Base-by-base conservation (phyloP, 2,113 vertebrate species). In the Lota lota region DNA sequence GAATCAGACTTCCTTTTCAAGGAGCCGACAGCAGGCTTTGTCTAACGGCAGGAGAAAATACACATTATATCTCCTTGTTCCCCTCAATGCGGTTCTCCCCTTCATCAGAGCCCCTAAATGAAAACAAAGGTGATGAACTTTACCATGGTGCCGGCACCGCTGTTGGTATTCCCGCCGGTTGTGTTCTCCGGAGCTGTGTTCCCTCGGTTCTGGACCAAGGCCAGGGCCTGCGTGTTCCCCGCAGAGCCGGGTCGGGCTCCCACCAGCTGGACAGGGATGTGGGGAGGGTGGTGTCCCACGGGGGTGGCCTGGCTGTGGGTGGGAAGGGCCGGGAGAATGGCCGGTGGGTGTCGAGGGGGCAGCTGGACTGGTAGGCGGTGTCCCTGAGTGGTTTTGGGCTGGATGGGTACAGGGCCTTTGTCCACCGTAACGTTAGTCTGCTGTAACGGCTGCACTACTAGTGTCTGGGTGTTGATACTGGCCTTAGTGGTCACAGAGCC, bases 231-330 rank as follows among this genome's bases (percentile, higher is more conserved):
- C 18, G 93, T 88, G 54, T 94, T 95, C 68, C 93, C 94, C 58
- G 92, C 79, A 10, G 94, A 83, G 61, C 93, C 93, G 87, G 97
- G 96, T 69, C 97, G 93, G 66, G 94, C 94, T 24, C 97, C 97
- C 33, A 99, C 94, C 1, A 98, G 93, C 83, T 99, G 97, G 67
- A 99, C 95, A 0, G 97, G 96, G 72, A 99, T 95, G 59, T 97
- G 96, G 4, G 95, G 95, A 33, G 87, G 70, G 78, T 84, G 88
- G 75, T 87, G 79, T 0, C 91, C 91, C 2, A 89, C 92, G 0
- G 89, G 79, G 88, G 83, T 50, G 17, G 64, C 59, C 68, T 90
- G 90, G 73, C 54, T 91, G 88, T 74, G 92, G 85, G 70, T 92
- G 85, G 88, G 94, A 64, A 71, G 96, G 61, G 77, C 93, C 17